Percentiles rank a stretch among this genome's conserved stretches.
Conservation (phyloP, 2,113 vertebrate genomes). For the Anarhynchus alexandrinus region DNA sequence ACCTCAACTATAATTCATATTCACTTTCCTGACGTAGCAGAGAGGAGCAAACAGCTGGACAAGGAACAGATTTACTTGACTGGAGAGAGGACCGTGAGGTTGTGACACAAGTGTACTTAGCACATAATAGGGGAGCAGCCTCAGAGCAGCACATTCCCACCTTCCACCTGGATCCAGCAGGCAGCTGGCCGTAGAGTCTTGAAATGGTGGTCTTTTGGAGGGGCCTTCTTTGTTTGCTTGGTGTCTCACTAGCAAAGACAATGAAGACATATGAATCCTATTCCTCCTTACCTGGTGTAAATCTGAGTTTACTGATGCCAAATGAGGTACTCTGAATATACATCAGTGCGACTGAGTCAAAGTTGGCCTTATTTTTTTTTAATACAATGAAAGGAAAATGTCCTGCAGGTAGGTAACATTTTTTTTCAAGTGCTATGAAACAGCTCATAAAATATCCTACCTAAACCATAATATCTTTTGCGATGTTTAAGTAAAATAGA, state of each 20-base stretch:
- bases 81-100: neutral
- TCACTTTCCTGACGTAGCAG: neutral
- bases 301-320: neutral
- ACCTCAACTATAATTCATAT: neutral
- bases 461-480: neutral
- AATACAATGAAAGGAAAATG: neutral
- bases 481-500: neutral
- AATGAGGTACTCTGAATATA: neutral
- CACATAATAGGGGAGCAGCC: neutral
- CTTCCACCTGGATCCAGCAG: neutral
- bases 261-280: neutral
- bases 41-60: neutral
- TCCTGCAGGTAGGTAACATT: neutral
- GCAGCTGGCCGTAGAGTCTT: neutral
- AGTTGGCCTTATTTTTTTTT: neutral
- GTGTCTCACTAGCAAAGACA: neutral
- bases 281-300: neutral
- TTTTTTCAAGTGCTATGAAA: neutral
- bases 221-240: neutral
- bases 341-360: neutral
- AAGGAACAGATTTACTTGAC: neutral
- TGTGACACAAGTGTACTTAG: neutral
- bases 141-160: neutral
- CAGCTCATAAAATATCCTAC: neutral
- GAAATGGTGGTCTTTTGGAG: neutral